A percentile compares a stretch with the other conserved stretches of the same genome.
These are phyloP conservation scores for Alosa alosa DNA, from an alignment of 2,113 vertebrate genomes.

Conservation along the genomic window DNA sequence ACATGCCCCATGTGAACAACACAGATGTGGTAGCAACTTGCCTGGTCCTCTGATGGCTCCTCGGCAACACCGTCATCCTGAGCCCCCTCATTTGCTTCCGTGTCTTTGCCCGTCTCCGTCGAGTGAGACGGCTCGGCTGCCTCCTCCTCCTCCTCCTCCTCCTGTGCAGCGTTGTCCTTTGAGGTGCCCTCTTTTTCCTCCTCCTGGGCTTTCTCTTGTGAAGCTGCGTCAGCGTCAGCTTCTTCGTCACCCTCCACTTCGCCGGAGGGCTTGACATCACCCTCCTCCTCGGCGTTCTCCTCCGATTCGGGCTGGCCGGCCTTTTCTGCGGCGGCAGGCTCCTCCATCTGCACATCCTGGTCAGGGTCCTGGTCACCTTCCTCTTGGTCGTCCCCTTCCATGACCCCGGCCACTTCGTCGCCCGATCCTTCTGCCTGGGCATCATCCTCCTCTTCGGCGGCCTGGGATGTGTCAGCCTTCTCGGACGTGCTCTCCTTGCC, in stretches of 20 bases:
- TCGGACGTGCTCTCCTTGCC: constrained; percentile 47
- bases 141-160: neutral
- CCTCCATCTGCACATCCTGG: neutral
- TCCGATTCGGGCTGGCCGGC: constrained; percentile 25
- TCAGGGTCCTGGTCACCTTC: neutral
- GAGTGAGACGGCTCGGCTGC: neutral
- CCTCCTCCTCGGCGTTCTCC: neutral
- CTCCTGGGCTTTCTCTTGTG: neutral
- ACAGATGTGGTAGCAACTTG: neutral
- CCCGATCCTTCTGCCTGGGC: neutral
- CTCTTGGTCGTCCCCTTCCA: constrained; percentile 51
- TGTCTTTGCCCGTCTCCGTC: constrained; percentile 19
- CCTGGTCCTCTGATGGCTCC: constrained; percentile 35
- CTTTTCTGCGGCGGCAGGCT: neutral
- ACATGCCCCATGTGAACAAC: neutral
- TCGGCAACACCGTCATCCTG: constrained; percentile 35
- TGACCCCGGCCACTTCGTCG: constrained; percentile 54
- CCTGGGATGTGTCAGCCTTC: constrained; percentile 39
- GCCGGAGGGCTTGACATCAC: fast-evolving
- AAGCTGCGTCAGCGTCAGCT: neutral
- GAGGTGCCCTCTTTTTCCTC: neutral
- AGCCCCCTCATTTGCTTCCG: constrained; percentile 39
- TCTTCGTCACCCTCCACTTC: constrained; percentile 21
- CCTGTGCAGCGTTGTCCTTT: neutral
- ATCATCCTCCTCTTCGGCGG: constrained; percentile 31